These are phyloP conservation scores for Columba janthina DNA, from an alignment of 2,113 vertebrate species.

Conservation along the genomic window DNA sequence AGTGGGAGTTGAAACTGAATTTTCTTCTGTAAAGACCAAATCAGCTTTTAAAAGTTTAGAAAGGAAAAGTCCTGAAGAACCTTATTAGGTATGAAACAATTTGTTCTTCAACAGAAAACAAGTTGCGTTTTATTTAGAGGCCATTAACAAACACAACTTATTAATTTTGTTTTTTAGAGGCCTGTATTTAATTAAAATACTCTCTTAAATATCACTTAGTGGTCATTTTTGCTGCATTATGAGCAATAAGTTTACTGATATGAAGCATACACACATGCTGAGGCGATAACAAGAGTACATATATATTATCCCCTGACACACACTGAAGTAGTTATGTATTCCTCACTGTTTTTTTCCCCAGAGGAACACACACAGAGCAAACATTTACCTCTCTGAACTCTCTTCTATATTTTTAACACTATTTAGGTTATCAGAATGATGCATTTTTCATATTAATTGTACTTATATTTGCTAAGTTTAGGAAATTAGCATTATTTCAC, in stretches of 20 bases:
- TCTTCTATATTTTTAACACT: neutral
- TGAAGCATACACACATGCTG: neutral
- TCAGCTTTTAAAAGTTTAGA: neutral
- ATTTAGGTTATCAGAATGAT: neutral
- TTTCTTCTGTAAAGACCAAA: neutral
- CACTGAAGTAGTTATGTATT: neutral
- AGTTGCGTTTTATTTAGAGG: neutral
- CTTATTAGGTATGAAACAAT: neutral
- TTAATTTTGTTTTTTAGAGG: neutral
- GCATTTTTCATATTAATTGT: neutral
- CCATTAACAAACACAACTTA: neutral
- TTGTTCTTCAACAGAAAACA: neutral
- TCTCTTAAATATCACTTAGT: neutral
- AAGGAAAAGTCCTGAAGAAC: neutral
- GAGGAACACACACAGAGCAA: neutral
- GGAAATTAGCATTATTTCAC: neutral
- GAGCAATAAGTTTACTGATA: neutral
- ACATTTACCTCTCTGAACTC: neutral
- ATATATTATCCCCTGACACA: neutral
- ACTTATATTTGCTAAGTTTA: neutral
- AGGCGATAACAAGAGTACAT: neutral
- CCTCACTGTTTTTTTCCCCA: neutral
- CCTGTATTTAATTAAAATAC: neutral
- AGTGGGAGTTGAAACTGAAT: neutral
- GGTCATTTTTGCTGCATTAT: neutral